Evolutionary conservation across 2,113 vertebrate species (phyloP).

Genomic region (Petromus typicus): DNA sequence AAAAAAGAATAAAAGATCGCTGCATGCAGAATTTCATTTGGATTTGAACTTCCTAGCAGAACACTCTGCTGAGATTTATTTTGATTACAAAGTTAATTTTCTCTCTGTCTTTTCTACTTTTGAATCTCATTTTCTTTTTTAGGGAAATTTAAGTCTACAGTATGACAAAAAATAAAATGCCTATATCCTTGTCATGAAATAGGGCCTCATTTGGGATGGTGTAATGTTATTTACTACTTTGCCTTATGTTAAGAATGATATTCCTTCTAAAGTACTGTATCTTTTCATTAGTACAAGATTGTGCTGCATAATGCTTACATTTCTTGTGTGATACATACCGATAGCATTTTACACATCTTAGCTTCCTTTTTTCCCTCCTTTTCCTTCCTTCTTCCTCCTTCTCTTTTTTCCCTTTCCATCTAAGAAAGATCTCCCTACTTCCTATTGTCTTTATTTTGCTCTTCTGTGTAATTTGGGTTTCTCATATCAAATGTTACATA

Average conservation of each 20-base stretch:
- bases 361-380: not conserved
- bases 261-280: not conserved
- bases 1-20: not conserved
- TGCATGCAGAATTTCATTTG: not conserved
- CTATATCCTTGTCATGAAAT: not conserved
- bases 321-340: not conserved
- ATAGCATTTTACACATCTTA: too few species aligned
- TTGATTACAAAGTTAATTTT: not conserved
- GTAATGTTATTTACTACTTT: not conserved
- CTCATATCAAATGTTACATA: not conserved
- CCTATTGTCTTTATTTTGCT: not conserved
- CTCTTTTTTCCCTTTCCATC: not conserved
- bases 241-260: not conserved
- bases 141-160: not conserved
- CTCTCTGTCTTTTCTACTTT: not conserved
- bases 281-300: not conserved
- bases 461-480: not conserved
- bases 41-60: not conserved
- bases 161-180: not conserved
- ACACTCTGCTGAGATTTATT: not conserved
- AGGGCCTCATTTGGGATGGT: not conserved
- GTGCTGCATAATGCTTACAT: not conserved
- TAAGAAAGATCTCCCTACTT: not conserved
- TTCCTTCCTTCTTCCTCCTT: not conserved
- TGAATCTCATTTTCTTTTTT: not conserved